A percentile compares a stretch with the other conserved stretches of the same genome.
Conservation (phyloP, 2,113 vertebrate genomes). For the Lasiurus borealis region DNA sequence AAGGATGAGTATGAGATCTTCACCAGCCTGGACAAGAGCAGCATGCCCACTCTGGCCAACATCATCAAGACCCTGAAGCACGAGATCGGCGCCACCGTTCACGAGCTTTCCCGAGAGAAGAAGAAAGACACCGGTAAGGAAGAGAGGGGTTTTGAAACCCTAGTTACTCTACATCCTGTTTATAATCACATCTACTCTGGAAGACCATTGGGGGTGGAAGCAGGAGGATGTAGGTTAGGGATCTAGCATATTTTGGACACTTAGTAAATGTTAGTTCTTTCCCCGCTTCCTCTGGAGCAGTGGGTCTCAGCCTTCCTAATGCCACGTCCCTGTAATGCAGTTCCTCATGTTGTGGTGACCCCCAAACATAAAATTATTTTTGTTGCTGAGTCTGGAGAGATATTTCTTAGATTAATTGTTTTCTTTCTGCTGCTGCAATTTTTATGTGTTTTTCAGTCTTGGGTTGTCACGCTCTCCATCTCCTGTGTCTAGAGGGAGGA, state of each 20-base stretch:
- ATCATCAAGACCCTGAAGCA: slow-evolving; percentile 91
- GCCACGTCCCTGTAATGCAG: too few species aligned
- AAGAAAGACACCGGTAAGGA: slow-evolving; percentile 94
- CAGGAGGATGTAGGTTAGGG: neutral
- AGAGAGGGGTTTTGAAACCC: too few species aligned
- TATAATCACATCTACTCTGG: too few species aligned
- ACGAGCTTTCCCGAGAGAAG: slow-evolving; percentile 95
- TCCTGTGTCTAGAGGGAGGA: neutral
- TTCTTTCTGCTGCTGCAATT: neutral
- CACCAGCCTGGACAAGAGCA: slow-evolving; percentile 92
- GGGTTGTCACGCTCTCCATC: neutral
- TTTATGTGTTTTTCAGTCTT: neutral
- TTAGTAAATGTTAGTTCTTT: neutral
- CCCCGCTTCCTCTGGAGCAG: neutral
- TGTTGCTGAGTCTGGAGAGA: too few species aligned
- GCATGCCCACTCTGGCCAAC: slow-evolving; percentile 89
- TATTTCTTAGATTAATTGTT: neutral
- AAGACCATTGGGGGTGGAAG: neutral
- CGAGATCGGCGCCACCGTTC: slow-evolving; percentile 94
- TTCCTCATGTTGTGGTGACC: too few species aligned
- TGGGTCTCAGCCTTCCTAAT: too few species aligned
- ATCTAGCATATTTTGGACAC: neutral
- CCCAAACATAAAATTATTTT: too few species aligned
- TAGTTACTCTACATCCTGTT: neutral
- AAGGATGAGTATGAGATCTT: slow-evolving; percentile 96